Base-by-base conservation (phyloP, 1,140 invertebrate genomes). In the Aphaenogaster rudis region DNA sequence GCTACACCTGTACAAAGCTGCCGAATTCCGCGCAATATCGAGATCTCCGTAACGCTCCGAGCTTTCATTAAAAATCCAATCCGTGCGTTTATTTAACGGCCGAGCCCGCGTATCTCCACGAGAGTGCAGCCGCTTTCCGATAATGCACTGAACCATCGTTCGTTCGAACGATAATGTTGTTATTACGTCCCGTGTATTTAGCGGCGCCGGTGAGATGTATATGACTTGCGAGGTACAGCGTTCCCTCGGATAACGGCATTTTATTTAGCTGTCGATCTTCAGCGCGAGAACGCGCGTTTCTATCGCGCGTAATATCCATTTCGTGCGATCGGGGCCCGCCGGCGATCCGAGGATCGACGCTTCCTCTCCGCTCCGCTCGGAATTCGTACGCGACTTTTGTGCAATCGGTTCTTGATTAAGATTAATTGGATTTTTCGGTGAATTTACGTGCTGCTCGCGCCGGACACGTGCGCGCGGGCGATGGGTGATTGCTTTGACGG, bases 381-480 rank as follows among this genome's bases (percentile, higher is more conserved):
- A 74, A 67, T 42, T 67, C 39, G 64, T 71, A 45, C 39, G 45
- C 80, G 54, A 84, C 80, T 84, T 84, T 84, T 76, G 57, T 84
- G 42, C 69, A 84, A 76, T 76, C 80, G 80, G 80, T 84, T 74
- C 80, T 84, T 84, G 80, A 84, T 84, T 84, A 84, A 84, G 80
- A 84, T 84, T 84, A 84, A 84, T 84, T 84, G 80, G 80, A 84
- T 84, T 84, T 74, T 84, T 84, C 80, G 69, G 80, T 76, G 69
- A 84, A 84, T 84, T 84, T 84, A 84, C 80, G 80, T 84, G 69
- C 66, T 52, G 76, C 76, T 45, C 76, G 72, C 77, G 36, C 61
- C 67, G 80, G 67, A 74, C 80, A 71, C 71, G 52, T 57, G 69
- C 54, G 54, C 69, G 42, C 21, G 42, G 33, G 17, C 69, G 69